These are phyloP conservation scores for Xenus cinereus DNA, from an alignment of 2,113 vertebrate species.

Conservation along the genomic window DNA sequence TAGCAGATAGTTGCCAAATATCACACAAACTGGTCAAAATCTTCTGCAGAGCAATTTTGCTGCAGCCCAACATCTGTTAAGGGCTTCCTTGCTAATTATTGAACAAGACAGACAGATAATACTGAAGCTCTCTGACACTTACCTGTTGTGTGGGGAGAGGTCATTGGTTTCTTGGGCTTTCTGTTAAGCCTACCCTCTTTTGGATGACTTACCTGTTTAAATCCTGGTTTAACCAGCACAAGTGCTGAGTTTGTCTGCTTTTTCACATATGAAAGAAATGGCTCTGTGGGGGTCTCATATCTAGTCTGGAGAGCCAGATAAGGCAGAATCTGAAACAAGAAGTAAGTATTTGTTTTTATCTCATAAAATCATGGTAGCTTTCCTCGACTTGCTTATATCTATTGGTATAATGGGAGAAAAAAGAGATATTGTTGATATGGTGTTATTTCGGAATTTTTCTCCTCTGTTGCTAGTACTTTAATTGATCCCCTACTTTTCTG, in stretches of 20 bases:
- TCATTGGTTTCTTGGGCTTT: neutral
- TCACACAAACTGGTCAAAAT: neutral
- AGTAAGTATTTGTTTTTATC: neutral
- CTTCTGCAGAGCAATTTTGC: neutral
- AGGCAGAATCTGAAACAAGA: neutral
- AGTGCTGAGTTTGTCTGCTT: neutral
- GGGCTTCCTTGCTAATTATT: neutral
- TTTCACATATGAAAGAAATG: neutral
- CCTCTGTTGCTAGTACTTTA: neutral
- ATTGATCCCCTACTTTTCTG: neutral
- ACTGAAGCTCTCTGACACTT: neutral
- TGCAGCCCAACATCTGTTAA: neutral
- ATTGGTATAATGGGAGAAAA: fast-evolving
- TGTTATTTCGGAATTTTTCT: neutral
- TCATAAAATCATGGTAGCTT: neutral
- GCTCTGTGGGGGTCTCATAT: fast-evolving
- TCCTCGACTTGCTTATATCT: neutral
- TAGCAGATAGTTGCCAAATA: neutral
- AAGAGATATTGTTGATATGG: neutral
- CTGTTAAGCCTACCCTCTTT: neutral
- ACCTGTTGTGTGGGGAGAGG: neutral
- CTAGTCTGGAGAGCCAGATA: neutral
- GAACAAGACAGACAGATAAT: fast-evolving
- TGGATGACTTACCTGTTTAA: neutral
- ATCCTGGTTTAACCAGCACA: neutral